phyloP scores from a whole-genome alignment of 2,113 vertebrate species.

The Cercocebus atys region DNA sequence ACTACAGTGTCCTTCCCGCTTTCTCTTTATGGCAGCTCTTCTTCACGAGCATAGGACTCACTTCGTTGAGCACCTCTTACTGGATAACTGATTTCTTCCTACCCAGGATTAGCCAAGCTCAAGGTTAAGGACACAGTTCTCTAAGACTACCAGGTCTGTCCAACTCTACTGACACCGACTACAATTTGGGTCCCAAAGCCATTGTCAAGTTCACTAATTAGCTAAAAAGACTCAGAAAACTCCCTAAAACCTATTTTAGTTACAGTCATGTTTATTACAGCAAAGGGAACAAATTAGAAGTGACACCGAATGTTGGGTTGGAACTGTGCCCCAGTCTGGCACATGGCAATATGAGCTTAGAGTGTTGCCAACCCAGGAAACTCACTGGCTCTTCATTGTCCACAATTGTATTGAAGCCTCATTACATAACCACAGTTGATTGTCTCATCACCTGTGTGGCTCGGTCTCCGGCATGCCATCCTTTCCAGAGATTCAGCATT shows the following conservation, averaged over 20 bases:
- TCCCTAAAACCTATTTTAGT: background rate
- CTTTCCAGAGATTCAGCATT: background rate
- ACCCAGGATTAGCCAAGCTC: background rate
- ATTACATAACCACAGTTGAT: background rate
- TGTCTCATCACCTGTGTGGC: background rate
- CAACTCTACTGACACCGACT: background rate
- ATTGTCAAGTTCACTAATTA: background rate
- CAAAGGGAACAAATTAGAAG: background rate
- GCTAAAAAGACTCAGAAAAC: background rate
- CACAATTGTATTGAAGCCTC: background rate
- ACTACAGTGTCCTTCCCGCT: background rate
- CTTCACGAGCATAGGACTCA: background rate
- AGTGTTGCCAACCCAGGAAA: background rate
- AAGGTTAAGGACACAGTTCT: background rate
- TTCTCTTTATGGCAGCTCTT: background rate
- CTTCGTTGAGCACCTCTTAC: background rate
- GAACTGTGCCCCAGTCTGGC: accelerated
- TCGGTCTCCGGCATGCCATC: background rate
- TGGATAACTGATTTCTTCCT: background rate
- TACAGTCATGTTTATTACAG: background rate
- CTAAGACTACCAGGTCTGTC: background rate
- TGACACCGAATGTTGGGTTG: no score
- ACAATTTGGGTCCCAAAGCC: background rate
- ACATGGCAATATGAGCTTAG: no score
- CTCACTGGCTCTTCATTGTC: background rate